These are phyloP conservation scores for Monopterus albus DNA, from an alignment of 2,113 vertebrate species.

Conservation along the genomic window DNA sequence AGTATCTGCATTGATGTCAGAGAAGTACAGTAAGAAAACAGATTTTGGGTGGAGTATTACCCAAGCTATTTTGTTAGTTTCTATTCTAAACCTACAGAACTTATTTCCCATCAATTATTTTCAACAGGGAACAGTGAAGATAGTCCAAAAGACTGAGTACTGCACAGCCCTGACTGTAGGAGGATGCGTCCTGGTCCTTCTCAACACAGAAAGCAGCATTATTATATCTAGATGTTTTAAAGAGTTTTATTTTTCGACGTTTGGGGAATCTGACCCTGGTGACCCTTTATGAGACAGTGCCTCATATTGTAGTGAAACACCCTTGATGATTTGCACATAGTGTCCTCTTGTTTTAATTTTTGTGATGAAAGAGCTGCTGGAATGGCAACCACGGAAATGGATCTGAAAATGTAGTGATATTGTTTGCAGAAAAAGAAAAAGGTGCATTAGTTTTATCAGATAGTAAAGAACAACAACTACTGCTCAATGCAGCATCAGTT, in stretches of 20 bases:
- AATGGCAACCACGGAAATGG: constrained; percentile 17
- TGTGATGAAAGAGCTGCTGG: constrained; percentile 44
- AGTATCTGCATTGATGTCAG: no score
- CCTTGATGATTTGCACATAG: constrained; percentile 66
- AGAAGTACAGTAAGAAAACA: no score
- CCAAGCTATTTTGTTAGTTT: neutral
- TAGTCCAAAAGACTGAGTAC: constrained; percentile 76
- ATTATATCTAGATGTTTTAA: constrained; percentile 69
- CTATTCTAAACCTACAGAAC: neutral
- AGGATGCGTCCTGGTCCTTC: constrained; percentile 35
- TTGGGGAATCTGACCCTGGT: constrained; percentile 64
- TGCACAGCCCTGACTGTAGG: constrained; percentile 10
- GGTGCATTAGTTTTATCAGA: constrained; percentile 57
- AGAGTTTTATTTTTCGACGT: constrained; percentile 74
- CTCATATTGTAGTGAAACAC: constrained; percentile 75
- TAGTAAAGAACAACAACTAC: constrained; percentile 50
- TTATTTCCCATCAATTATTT: constrained; percentile 22
- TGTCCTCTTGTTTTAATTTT: constrained; percentile 31
- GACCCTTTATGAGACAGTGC: constrained; percentile 78
- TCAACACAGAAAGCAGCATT: constrained; percentile 57
- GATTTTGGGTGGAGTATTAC: neutral
- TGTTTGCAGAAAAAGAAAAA: constrained; percentile 45
- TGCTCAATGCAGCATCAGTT: constrained; percentile 50
- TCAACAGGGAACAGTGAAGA: constrained; percentile 81
- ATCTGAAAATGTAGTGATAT: no score